These are phyloP conservation scores for Oppia nitens DNA, from an alignment of 1,140 invertebrate species.

Conservation along the genomic window DNA sequence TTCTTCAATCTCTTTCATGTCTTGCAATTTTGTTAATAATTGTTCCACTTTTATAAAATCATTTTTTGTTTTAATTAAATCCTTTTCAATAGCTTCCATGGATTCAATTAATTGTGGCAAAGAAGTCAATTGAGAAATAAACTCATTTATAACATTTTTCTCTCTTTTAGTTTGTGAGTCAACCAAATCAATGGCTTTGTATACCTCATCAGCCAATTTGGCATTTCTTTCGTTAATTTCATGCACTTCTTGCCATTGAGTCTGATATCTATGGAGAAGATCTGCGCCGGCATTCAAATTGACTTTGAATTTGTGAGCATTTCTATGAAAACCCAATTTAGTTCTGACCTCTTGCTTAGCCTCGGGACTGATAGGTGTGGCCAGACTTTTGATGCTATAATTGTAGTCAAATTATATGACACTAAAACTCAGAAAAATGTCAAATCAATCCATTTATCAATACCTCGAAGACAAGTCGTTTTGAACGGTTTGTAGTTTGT, in stretches of 20 bases:
- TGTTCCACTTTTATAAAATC: not conserved
- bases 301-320: not conserved
- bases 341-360: not conserved
- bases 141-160: not conserved
- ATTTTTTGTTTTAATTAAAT: not conserved
- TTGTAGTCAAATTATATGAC: not conserved
- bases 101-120: slow-evolving; percentile 5
- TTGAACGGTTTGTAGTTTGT: not conserved
- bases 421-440: too few relatives aligned
- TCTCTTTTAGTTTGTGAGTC: too few relatives aligned
- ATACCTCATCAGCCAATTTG: slow-evolving; percentile 29
- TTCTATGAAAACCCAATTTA: not conserved
- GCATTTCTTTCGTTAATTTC: slow-evolving; percentile 43
- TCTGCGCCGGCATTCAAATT: slow-evolving; percentile 22
- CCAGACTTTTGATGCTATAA: not conserved
- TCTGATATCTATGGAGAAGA: slow-evolving; percentile 41
- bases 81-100: not conserved
- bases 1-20: not conserved
- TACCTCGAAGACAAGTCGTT: not conserved
- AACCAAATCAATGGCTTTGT: not conserved
- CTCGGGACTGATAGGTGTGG: not conserved
- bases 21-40: not conserved
- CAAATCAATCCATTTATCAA: too few relatives aligned
- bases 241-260: slow-evolving; percentile 45
- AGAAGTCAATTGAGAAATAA: not conserved